Evolutionary conservation across 2,888 invertebrate species (phyloP), one percentile per base, ranked within the genome.

Genomic region (Rhingia campestris): DNA sequence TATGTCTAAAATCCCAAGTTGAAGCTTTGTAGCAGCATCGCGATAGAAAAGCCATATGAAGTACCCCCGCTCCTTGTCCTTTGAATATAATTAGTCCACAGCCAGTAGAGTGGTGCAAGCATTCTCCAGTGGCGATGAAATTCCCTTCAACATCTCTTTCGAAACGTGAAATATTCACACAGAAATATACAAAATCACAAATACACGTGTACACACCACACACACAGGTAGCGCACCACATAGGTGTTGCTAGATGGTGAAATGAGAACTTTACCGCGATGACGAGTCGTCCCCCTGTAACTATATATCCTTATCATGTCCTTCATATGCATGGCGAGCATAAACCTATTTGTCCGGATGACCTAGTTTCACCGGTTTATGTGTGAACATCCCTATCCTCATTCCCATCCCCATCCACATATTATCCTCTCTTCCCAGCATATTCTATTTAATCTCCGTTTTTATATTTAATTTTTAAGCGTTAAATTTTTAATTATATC

Each of bases 401-500:
- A 22, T 22, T 2, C 22, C 22, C 22, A 22, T 22, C 2, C 22
- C 22, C 22, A 22, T 22, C 22, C n/a, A n/a, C n/a, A n/a, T n/a
- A n/a, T n/a, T n/a, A n/a, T 22, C 2, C 35, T 51, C 49, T 53
- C 14, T 35, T 35, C 4, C 51, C 6, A 56, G 43, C 37, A 51
- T 63, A 30, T 58, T 45, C 45, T 80, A n/a, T 61, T 41, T 39
- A n/a, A 33, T 33, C 10, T 66, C 22, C 53, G 51, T 12, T 53
- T 43, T 14, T 56, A 9, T 58, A 56, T 63, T 67, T 66, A 74
- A 74, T 80, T 67, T 70, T 75, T 53, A 63, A 56, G 37, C 35
- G 51, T 75, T 75, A 58, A 75, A 81, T 81, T 74, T 75, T 69
- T 81, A 75, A 81, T 75, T 69, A 75, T 69, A 81, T 69, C 67